Evolutionary conservation across 2,888 invertebrate species (phyloP).

Genomic region (Leuctra nigra): DNA sequence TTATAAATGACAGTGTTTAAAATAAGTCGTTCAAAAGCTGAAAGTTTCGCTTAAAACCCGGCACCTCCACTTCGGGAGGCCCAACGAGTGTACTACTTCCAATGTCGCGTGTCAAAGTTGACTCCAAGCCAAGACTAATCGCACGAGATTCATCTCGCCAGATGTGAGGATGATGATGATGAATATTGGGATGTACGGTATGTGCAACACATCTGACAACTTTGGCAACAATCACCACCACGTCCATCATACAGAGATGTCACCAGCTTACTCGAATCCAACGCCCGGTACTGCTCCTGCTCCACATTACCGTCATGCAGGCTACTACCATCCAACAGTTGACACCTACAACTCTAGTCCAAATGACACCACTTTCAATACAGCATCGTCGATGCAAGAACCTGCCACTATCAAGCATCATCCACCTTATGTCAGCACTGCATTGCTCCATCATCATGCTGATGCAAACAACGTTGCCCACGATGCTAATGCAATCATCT

Average conservation of each 20-base stretch:
- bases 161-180: constrained; percentile 56
- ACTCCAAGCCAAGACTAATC: too few relatives aligned
- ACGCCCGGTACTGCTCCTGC: constrained; percentile 4
- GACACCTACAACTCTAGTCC: constrained; percentile 41
- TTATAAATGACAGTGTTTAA: too few relatives aligned
- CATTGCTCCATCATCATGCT: constrained; percentile 37
- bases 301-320: constrained; percentile 25
- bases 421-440: constrained; percentile 33
- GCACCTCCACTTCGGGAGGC: too few relatives aligned
- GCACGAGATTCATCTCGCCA: too few relatives aligned
- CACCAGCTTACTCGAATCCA: constrained; percentile 10
- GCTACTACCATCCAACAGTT: constrained; percentile 25
- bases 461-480: constrained; percentile 32
- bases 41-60: too few relatives aligned
- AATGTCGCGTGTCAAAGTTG: too few relatives aligned
- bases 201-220: constrained; percentile 28
- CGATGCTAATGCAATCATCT: constrained; percentile 51
- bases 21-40: too few relatives aligned
- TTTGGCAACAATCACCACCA: constrained; percentile 15
- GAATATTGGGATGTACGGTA: constrained; percentile 73
- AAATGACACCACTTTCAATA: constrained; percentile 44
- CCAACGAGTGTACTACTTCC: too few relatives aligned
- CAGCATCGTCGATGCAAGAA: constrained; percentile 35
- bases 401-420: constrained; percentile 33
- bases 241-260: constrained; percentile 11